Conservation (phyloP, 1,140 invertebrate species). For the Harlomillsia oculata region DNA sequence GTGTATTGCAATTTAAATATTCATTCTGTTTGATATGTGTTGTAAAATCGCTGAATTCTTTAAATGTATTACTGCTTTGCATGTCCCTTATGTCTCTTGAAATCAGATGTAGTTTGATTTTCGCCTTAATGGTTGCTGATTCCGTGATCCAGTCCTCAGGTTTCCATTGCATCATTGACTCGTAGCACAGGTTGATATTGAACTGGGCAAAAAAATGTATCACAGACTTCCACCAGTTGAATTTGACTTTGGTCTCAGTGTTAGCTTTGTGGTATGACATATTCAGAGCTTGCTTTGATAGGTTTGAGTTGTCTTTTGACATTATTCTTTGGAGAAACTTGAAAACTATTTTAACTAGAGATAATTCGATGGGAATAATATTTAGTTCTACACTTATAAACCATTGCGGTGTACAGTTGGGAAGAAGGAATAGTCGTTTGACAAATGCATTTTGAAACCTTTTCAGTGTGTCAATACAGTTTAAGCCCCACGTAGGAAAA, state of each 20-base stretch:
- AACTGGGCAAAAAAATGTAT: not conserved
- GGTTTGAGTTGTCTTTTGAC: not conserved
- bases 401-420: not conserved
- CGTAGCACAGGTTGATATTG: not conserved
- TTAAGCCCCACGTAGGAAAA: not conserved
- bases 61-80: not conserved
- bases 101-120: not conserved
- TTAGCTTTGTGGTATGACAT: not conserved
- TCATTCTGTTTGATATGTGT: not conserved
- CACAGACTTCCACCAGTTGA: not conserved
- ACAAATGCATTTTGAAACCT: constrained; percentile 1
- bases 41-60: not conserved
- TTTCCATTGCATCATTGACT: too few species aligned
- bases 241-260: not conserved
- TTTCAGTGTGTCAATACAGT: not conserved
- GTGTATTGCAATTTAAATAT: not conserved
- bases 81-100: not conserved
- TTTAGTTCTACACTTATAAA: not conserved
- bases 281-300: too few species aligned
- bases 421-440: not conserved
- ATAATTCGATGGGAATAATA: not conserved
- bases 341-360: not conserved
- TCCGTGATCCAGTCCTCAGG: too few species aligned
- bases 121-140: too few species aligned
- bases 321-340: not conserved